These are phyloP conservation scores for Orius insidiosus DNA, from an alignment of 1,140 invertebrate species.

Conservation along the genomic window DNA sequence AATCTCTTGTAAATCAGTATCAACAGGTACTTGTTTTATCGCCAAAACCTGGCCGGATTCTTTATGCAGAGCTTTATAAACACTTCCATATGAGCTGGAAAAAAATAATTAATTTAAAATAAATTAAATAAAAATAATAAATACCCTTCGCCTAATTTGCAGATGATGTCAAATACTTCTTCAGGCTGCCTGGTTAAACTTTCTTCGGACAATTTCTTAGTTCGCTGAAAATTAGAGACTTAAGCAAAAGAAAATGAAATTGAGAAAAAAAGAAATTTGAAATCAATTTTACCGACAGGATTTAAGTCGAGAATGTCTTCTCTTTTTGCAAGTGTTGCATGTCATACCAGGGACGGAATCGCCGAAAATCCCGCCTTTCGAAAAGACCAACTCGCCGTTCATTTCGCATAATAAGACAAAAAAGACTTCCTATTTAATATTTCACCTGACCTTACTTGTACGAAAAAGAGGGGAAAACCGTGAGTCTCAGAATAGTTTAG, in stretches of 20 bases:
- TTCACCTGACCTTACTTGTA: too few species aligned
- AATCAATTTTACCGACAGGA: neutral
- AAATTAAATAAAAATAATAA: conserved; percentile 20
- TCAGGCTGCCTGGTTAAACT: conserved; percentile 89
- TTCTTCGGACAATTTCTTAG: conserved; percentile 90
- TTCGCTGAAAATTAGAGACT: conserved; percentile 45
- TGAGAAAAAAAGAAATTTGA: conserved; percentile 2
- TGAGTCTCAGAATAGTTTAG: too few species aligned
- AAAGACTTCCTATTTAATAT: too few species aligned
- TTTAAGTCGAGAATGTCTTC: conserved; percentile 5
- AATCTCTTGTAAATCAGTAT: conserved; percentile 98
- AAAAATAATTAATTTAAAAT: conserved; percentile 3
- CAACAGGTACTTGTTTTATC: conserved; percentile 97
- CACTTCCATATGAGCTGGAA: conserved; percentile 56
- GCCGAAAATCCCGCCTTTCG: conserved; percentile 17
- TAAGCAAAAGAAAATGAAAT: conserved; percentile 1
- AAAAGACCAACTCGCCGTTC: conserved; percentile 12
- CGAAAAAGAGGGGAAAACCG: too few species aligned
- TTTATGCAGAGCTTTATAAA: conserved; percentile 90
- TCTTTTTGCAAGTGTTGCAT: conserved; percentile 16
- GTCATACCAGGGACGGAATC: conserved; percentile 14
- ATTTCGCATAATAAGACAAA: too few species aligned
- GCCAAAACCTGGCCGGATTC: conserved; percentile 94
- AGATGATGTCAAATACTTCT: conserved; percentile 97
- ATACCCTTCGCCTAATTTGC: conserved; percentile 94